These are phyloP conservation scores for Syngnathus rostellatus DNA, from an alignment of 2,797 vertebrate species.

Conservation along the genomic window DNA sequence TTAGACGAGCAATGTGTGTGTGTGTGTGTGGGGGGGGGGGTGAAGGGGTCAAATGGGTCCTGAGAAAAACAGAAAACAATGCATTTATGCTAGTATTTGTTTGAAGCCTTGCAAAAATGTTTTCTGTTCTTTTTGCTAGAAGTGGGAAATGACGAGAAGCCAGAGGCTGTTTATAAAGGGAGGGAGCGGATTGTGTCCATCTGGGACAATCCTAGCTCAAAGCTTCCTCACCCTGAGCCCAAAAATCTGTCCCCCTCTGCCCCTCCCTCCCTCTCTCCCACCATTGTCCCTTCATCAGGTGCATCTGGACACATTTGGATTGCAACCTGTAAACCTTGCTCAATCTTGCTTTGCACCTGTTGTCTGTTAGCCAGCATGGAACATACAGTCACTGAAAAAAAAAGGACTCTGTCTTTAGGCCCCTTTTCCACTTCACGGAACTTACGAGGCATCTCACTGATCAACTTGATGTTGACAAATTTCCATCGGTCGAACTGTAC, in stretches of 20 bases:
- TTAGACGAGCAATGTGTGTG: not conserved
- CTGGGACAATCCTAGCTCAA: conserved; percentile 64
- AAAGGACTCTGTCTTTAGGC: not conserved
- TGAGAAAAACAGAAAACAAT: conserved; percentile 19
- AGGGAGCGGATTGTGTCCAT: conserved; percentile 65
- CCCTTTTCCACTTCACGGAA: not conserved
- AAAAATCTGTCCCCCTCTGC: conserved; percentile 34
- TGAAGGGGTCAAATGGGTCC: conserved; percentile 3
- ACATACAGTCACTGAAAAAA: not conserved
- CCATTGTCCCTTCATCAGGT: conserved; percentile 18
- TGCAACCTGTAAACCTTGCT: conserved; percentile 14
- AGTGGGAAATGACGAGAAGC: conserved; percentile 14
- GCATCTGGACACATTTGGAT: conserved; percentile 8
- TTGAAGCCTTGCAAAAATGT: conserved; percentile 6
- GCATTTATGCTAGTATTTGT: conserved; percentile 32
- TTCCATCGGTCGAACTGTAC: no score
- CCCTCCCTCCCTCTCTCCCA: conserved; percentile 14
- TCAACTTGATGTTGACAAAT: not conserved
- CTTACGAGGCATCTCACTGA: not conserved
- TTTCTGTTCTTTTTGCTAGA: not conserved
- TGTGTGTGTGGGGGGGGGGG: conserved; percentile 8
- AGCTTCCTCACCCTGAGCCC: conserved; percentile 62
- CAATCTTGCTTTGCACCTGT: not conserved
- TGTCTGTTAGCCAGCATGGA: not conserved
- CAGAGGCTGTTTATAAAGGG: conserved; percentile 62